Evolutionary conservation across 2,888 invertebrate genomes (phyloP).

Genomic region (Urechis unicinctus): DNA sequence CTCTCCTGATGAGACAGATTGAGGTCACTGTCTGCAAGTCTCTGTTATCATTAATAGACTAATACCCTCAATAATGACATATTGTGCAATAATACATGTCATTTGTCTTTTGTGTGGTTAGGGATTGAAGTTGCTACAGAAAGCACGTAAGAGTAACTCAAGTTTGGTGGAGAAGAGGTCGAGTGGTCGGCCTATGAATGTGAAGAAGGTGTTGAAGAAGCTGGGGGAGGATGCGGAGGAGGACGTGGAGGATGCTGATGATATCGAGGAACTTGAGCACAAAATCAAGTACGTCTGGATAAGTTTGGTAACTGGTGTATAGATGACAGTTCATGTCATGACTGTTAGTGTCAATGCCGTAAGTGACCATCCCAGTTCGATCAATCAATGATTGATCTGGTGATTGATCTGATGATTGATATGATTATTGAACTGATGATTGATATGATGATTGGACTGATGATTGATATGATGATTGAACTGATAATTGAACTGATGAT

Average conservation of each 20-base stretch:
- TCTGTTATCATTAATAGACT: not conserved
- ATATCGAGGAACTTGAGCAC: slow-evolving; percentile 47
- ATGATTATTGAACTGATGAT: too few species aligned
- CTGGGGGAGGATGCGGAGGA: slow-evolving; percentile 18
- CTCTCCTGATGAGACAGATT: slow-evolving; percentile 51
- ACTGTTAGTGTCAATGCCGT: too few species aligned
- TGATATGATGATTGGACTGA: too few species aligned
- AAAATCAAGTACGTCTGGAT: slow-evolving; percentile 48
- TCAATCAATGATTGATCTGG: too few species aligned
- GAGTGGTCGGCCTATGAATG: slow-evolving; percentile 27
- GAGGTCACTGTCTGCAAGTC: slow-evolving; percentile 31
- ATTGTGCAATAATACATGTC: too few species aligned
- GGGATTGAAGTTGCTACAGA: slow-evolving; percentile 48
- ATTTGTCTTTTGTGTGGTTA: slow-evolving; percentile 13
- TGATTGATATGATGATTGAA: too few species aligned
- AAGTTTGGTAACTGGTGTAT: too few species aligned
- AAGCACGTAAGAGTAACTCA: slow-evolving; percentile 40
- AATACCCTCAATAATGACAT: too few species aligned
- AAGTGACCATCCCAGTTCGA: too few species aligned
- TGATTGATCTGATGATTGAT: too few species aligned
- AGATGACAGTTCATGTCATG: too few species aligned
- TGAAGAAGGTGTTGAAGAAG: slow-evolving; percentile 31
- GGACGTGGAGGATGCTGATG: slow-evolving; percentile 41
- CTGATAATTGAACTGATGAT: too few species aligned
- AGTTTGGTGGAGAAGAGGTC: slow-evolving; percentile 21